Evolutionary conservation across 2,888 invertebrate genomes (phyloP), one percentile per base, ranked within the genome.

Genomic region (Helicoverpa assulta): DNA sequence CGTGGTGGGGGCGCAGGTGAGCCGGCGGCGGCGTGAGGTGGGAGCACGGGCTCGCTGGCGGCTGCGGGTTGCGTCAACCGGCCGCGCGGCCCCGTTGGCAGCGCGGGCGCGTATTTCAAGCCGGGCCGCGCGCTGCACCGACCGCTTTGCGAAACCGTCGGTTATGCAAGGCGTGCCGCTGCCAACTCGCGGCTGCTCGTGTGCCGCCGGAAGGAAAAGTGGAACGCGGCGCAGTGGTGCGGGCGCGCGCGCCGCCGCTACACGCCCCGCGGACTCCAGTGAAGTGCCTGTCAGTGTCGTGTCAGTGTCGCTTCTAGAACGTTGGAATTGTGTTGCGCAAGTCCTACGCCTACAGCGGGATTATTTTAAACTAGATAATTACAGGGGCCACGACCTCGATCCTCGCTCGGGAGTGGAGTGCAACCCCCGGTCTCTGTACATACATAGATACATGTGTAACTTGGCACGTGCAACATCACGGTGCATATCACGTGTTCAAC

Each of bases 171-270:
- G 93, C 92, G 92, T 88, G 93, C 92, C 93, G 94, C 92, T 95
- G 95, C 95, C 95, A 95, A 95, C 94, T 94, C 94, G 94, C 91
- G 87, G 85, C 91, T 88, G 89, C 88, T 89, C 92, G 90, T 88
- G 89, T 91, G 86, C 93, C 94, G 95, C 93, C 95, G 95, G 95
- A 95, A 95, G 95, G 94, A 95, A 95, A 95, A 95, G 95, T 95
- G 94, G 95, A 95, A 94, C 95, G 94, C 91, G 91, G 85, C 93
- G 94, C 95, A 95, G 94, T 95, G 95, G 92, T 88, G 88, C 89
- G 91, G 91, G 91, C 93, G 94, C 94, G 92, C 93, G 94, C 95
- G 93, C 91, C 94, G 92, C 85, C 90, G 91, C 90, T 92, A 87
- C 95, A 95, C 95, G 95, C 93, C 87, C 88, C 91, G 92, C 90